A percentile compares a stretch with the other conserved stretches of the same genome.
phyloP scores from a whole-genome alignment of 2,113 vertebrate genomes.

The Myiozetetes cayanensis region DNA sequence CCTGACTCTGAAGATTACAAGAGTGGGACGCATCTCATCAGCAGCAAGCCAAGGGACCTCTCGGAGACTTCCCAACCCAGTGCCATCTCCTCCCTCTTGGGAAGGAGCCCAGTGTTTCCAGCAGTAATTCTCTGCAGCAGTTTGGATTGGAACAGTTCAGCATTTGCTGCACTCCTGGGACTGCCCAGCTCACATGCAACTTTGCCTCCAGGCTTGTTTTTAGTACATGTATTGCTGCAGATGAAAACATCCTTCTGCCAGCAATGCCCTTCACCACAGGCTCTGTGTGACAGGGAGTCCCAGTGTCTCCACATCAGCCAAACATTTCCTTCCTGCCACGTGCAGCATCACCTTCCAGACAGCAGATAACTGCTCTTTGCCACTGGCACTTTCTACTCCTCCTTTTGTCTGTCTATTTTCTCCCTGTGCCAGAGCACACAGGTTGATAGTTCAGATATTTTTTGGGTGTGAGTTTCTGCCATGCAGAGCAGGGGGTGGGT shows the following conservation, averaged over 20 bases:
- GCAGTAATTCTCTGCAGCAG: background rate
- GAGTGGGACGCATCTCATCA: background rate
- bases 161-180: background rate
- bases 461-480: background rate
- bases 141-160: background rate
- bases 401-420: background rate
- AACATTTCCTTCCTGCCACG: background rate
- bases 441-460: background rate
- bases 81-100: background rate
- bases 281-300: background rate
- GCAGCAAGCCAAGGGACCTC: background rate
- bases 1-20: background rate
- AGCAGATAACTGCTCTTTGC: background rate
- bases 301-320: background rate
- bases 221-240: too few relatives aligned
- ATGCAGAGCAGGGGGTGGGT: rapidly evolving
- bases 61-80: background rate
- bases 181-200: background rate
- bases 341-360: background rate
- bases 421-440: background rate
- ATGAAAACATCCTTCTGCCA: background rate
- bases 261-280: background rate
- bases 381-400: background rate
- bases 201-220: background rate
- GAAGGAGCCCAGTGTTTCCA: background rate